Percentiles rank a stretch among this genome's conserved stretches.
These are phyloP conservation scores for Dasyornis broadbenti DNA, from an alignment of 2,113 vertebrate genomes.

Conservation along the genomic window DNA sequence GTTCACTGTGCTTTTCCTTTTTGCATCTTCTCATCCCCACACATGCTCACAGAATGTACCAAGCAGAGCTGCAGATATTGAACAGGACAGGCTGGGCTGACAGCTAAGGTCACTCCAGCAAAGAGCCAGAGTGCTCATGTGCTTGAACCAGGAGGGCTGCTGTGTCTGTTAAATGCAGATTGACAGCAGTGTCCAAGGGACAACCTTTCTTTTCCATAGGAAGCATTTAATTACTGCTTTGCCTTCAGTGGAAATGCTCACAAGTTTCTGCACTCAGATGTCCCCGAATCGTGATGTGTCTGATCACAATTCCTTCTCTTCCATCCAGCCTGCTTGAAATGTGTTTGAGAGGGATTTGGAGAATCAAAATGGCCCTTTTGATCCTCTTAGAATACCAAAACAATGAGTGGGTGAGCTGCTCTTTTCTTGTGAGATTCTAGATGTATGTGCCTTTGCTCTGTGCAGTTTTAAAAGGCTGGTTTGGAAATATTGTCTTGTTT, in stretches of 20 bases:
- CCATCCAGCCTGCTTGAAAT: not conserved
- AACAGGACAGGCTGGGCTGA: conserved; percentile 56
- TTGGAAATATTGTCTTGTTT: conserved; percentile 1
- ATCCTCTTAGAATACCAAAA: conserved; percentile 1
- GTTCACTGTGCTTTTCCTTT: not conserved
- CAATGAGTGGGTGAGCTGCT: not conserved
- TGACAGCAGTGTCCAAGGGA: conserved; percentile 57
- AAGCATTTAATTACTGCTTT: conserved; percentile 61
- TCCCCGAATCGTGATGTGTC: not conserved
- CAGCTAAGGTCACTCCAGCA: conserved; percentile 61
- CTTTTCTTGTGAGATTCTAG: not conserved
- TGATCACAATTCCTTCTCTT: conserved; percentile 3
- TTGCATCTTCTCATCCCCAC: not conserved
- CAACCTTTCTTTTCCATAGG: conserved; percentile 38
- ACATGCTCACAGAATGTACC: not conserved
- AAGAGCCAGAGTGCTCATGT: not conserved
- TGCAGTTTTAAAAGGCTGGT: not conserved
- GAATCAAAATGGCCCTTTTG: conserved; percentile 19
- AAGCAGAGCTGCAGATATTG: conserved; percentile 21
- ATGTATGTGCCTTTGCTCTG: not conserved
- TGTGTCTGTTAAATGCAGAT: conserved; percentile 54
- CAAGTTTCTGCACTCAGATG: not conserved
- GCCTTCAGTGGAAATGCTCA: conserved; percentile 5
- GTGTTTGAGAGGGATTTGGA: conserved; percentile 10
- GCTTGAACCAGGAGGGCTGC: conserved; percentile 48